Conservation (phyloP, 2,888 invertebrate genomes). For the Hyles lineata region DNA sequence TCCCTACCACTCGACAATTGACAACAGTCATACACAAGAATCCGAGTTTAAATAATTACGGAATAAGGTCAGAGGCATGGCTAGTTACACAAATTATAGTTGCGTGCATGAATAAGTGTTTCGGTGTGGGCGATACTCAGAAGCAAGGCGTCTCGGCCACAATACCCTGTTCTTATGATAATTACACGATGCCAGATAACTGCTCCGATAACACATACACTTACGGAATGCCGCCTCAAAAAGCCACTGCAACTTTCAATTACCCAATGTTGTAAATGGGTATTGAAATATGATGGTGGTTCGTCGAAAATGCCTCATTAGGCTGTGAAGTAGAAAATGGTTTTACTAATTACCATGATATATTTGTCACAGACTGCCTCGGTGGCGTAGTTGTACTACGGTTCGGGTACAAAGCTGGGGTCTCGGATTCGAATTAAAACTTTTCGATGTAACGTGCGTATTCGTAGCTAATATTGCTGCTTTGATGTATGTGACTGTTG, state of each 20-base stretch:
- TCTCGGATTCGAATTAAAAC: too few species aligned
- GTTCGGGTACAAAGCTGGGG: too few species aligned
- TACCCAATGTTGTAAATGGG: background rate
- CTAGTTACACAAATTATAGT: slow-evolving; percentile 49
- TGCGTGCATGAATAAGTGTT: slow-evolving; percentile 42
- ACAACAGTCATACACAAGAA: background rate
- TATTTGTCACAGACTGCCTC: too few species aligned
- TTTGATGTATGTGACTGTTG: too few species aligned
- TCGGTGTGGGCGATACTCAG: slow-evolving; percentile 29
- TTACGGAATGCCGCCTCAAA: slow-evolving; percentile 29
- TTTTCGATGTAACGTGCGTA: too few species aligned
- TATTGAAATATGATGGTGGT: background rate
- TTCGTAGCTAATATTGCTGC: too few species aligned
- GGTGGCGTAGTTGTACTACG: too few species aligned
- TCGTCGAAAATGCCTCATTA: too few species aligned
- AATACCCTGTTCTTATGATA: slow-evolving; percentile 58
- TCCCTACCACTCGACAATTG: too few species aligned
- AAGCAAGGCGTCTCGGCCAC: slow-evolving; percentile 35
- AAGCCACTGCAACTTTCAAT: slow-evolving; percentile 7
- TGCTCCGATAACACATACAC: slow-evolving; percentile 55
- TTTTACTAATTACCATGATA: too few species aligned
- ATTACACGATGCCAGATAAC: slow-evolving; percentile 60
- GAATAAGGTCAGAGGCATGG: slow-evolving; percentile 36
- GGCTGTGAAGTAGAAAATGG: too few species aligned
- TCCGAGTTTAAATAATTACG: slow-evolving; percentile 41